Conservation (phyloP, 2,797 vertebrate species). For the Squalus acanthias region DNA sequence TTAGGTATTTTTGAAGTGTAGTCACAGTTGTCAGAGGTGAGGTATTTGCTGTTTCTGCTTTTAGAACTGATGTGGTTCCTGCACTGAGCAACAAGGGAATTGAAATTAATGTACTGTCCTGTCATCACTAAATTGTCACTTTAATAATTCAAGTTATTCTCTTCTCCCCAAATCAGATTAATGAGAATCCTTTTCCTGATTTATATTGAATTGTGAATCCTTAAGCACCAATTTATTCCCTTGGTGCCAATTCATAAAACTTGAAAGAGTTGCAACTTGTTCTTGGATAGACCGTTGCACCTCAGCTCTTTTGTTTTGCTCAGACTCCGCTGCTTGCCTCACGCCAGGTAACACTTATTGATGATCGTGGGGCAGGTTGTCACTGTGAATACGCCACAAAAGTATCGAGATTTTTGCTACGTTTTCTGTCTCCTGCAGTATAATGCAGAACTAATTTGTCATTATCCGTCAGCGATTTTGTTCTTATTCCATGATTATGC, state of each 20-base stretch:
- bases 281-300: neutral
- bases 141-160: neutral
- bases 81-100: neutral
- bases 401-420: too few species aligned
- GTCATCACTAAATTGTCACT: neutral
- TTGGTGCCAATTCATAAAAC: neutral
- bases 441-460: neutral
- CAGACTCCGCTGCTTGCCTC: too few species aligned
- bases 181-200: too few species aligned
- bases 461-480: neutral
- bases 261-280: neutral
- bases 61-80: neutral
- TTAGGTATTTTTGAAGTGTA: neutral
- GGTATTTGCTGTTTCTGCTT: neutral
- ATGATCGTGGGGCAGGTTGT: neutral
- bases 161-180: neutral
- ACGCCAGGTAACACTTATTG: neutral
- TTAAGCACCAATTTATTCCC: neutral
- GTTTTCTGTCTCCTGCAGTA: neutral
- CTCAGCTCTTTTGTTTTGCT: neutral
- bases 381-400: neutral
- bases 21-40: neutral
- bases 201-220: neutral
- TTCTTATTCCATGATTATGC: neutral
- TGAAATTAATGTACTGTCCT: neutral